Evolutionary conservation across 1,140 invertebrate genomes (phyloP), one percentile per base, ranked within the genome.

Genomic region (Stenopsyche tienmushanensis): DNA sequence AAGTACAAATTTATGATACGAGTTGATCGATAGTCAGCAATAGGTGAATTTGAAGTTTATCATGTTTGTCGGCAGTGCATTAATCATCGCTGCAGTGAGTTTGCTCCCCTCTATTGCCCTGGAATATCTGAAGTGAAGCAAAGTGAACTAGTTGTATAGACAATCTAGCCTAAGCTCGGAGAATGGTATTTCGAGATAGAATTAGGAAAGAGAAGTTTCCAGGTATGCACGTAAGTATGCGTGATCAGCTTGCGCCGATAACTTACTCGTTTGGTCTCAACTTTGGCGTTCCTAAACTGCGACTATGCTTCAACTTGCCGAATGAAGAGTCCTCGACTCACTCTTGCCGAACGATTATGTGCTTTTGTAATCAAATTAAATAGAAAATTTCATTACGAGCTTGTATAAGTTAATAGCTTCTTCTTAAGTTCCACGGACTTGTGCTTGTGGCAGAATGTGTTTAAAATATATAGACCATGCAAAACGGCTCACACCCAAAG

Each of bases 181-280:
- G 29, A 7, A 34, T 34, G 42, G 42, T 60, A 44, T 60, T 60
- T n/a, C 42, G 41, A 47, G 57, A 47, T 60, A 39, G 57, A 60
- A 60, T 60, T 60, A 47, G 20, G 42, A 57, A 57, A 57, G 54
- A 44, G 54, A 60, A 60, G 57, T 60, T 60, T 60, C 25, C 29
- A 8, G 57, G 57, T 3, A 26, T 26, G 42, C 57, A 47, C 41
- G 57, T 60, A 60, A 60, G 57, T 60, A 60, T 60, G 57, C 57
- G 57, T 60, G 42, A 60, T 60, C 57, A 24, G 57, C 17, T 39
- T 60, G 57, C 23, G 21, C 25, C 57, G 57, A 60, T 60, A 60
- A 60, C 57, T 60, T 47, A 47, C 57, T 60, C 53, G 53, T 34
- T 53, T 47, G 44, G 5, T 47, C 44, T 47, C 44, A 47, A 47